Conservation (phyloP, 2,797 vertebrate genomes). For the Characodon lateralis region DNA sequence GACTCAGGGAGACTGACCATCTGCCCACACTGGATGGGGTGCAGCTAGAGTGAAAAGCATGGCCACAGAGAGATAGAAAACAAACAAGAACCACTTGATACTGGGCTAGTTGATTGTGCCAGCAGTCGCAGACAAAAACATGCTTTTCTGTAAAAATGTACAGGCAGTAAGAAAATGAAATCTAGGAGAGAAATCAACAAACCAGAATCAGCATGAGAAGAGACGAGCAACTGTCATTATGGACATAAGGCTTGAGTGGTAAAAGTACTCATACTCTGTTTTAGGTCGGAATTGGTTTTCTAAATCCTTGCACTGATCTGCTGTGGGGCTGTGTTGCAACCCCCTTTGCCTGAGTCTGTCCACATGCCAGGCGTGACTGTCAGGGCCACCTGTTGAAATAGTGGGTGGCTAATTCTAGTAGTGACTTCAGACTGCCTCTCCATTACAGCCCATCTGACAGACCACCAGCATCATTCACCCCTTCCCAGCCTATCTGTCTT, state of each 20-base stretch:
- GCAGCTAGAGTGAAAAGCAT: neutral
- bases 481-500: slow-evolving; percentile 71
- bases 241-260: neutral
- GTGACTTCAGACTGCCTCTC: slow-evolving; percentile 82
- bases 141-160: neutral
- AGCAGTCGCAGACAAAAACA: neutral
- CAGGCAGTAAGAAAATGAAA: neutral
- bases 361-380: slow-evolving; percentile 68
- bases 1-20: neutral
- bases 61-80: neutral
- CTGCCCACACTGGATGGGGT: neutral
- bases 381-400: slow-evolving; percentile 90
- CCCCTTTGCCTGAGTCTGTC: slow-evolving; percentile 26
- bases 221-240: neutral
- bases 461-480: slow-evolving; percentile 69
- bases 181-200: neutral
- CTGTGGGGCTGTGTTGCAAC: neutral
- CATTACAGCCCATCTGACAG: slow-evolving; percentile 81
- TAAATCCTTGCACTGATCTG: neutral
- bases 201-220: neutral
- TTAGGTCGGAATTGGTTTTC: neutral
- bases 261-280: neutral
- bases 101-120: neutral
- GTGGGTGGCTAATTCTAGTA: slow-evolving; percentile 85
- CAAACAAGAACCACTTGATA: slow-evolving; percentile 9